Percentiles rank a stretch among this genome's conserved stretches.
phyloP scores from a whole-genome alignment of 2,113 vertebrate species.

The Cephalopholis sonnerati region DNA sequence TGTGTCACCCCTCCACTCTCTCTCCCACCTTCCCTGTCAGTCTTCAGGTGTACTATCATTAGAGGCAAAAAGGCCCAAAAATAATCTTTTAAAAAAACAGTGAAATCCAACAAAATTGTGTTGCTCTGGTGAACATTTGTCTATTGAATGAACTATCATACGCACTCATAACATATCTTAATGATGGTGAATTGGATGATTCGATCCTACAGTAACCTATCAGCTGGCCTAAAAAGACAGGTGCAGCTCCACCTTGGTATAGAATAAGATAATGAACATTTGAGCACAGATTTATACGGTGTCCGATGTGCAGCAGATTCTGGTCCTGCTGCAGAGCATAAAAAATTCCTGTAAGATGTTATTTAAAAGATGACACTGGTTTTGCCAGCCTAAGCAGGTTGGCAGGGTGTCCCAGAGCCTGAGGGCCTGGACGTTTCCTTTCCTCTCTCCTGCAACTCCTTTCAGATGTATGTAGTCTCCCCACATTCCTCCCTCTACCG shows the following conservation, averaged over 20 bases:
- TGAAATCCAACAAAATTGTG: conserved; percentile 15
- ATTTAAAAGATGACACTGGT: conserved; percentile 37
- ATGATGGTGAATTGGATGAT: neutral
- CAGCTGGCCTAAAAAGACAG: conserved; percentile 6
- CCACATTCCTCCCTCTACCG: conserved; percentile 1
- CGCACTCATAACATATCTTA: neutral
- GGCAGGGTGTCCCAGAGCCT: conserved; percentile 50
- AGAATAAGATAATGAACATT: conserved; percentile 8
- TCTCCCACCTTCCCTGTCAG: no score
- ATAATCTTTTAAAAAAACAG: no score
- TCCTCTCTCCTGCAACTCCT: conserved; percentile 22
- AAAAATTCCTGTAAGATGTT: conserved; percentile 39
- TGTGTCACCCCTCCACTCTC: no score
- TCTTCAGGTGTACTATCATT: no score
- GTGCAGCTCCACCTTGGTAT: neutral
- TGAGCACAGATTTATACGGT: neutral
- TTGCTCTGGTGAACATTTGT: neutral
- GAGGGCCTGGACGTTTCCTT: conserved; percentile 39
- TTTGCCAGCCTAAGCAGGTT: conserved; percentile 57
- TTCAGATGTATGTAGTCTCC: conserved; percentile 18
- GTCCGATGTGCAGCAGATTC: conserved; percentile 4
- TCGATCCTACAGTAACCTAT: neutral
- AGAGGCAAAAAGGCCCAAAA: no score
- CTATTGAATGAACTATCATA: conserved; percentile 21
- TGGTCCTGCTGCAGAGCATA: conserved; percentile 11